Evolutionary conservation across 2,113 vertebrate species (phyloP), one percentile per base, ranked within the genome.

Genomic region (Elaphurus davidianus): DNA sequence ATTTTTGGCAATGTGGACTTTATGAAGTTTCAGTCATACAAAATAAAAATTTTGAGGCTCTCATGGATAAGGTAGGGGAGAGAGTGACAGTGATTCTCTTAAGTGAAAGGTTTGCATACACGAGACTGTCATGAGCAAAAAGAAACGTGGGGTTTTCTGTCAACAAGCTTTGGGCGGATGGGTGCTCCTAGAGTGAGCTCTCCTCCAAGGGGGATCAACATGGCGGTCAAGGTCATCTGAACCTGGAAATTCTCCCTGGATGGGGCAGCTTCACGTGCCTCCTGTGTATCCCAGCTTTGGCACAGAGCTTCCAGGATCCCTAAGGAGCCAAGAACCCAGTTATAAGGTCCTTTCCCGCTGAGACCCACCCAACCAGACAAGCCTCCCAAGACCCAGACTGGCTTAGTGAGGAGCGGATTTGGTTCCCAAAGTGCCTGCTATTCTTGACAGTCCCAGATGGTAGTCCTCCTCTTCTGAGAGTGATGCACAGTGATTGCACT

Each of bases 21-120:
- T 54, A 25, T 50, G 36, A 96, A 16, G 45, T 96, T 90, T 95
- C 78, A 93, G 90, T 96, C 71, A 88, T 55, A 84, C 57, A 92
- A 92, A 91, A 78, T 27, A 50, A 59, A 87, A 25, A 5, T 7
- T 36, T 82, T 55, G 83, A 97, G 64, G 67, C 36, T 60, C 30
- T 0, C 8, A 50, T 62, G 47, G 40, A 40, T 60, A 57, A 88
- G 91, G 67, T 84, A 74, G 45, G 23, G 30, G 45, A 71, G 27
- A 86, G 83, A 67, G 55, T 90, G 83, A 60, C 78, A 83, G 55
- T 23, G 52, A 79, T 93, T 50, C 21, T 11, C 28, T 78, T 93
- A 67, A 17, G 3, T 11, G 36, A 91, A 60, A 79, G 71, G n/a
- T 91, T 47, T 97, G 74, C 92, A 81, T 92, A 50, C 55, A 54